A percentile compares a stretch with the other conserved stretches of the same genome.
Conservation (phyloP, 2,888 invertebrate species). For the Onthophagus sagittarius region DNA sequence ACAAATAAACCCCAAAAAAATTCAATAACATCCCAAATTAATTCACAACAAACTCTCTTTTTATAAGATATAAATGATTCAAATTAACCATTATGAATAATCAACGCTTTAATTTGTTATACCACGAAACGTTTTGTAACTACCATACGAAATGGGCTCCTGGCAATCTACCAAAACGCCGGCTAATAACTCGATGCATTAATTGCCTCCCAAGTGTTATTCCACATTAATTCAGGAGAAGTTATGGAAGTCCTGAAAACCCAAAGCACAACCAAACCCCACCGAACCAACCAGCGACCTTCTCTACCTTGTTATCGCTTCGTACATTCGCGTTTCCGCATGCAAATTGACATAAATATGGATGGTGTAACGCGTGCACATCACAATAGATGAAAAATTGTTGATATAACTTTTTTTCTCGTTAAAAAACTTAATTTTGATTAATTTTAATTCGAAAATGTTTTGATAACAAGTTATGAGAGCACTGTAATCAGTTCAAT, state of each 20-base stretch:
- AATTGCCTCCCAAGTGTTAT: conserved; percentile 8
- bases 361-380: neutral
- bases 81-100: too few relatives aligned
- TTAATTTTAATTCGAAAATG: too few relatives aligned
- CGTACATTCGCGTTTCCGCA: neutral
- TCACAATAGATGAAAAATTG: neutral
- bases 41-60: too few relatives aligned
- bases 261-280: neutral
- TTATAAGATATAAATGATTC: too few relatives aligned
- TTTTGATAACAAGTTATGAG: too few relatives aligned
- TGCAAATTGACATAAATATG: neutral
- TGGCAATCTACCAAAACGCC: neutral
- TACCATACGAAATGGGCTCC: neutral
- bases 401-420: neutral
- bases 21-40: too few relatives aligned
- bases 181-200: conserved; percentile 5
- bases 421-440: neutral
- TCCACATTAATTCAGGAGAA: conserved; percentile 4
- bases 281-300: neutral
- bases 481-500: too few relatives aligned
- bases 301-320: neutral
- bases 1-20: neutral
- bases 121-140: neutral
- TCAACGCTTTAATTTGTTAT: neutral
- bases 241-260: conserved; percentile 8